Percentiles rank a stretch among this genome's conserved stretches.
phyloP scores from a whole-genome alignment of 2,797 vertebrate species.

The Falco concolor region DNA sequence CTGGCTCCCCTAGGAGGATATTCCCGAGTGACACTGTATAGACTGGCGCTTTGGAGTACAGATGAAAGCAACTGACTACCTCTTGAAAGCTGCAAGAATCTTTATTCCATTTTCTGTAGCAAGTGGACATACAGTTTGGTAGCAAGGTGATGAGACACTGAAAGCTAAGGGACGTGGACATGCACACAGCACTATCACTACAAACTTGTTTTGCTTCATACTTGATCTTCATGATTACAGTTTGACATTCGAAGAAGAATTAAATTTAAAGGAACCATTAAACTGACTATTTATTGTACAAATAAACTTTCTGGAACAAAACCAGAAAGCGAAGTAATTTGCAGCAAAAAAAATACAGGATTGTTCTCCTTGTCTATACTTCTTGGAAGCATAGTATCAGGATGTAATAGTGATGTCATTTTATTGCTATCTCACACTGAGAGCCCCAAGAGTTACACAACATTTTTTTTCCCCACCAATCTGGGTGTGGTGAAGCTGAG shows the following conservation, averaged over 20 bases:
- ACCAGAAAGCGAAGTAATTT: neutral
- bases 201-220: neutral
- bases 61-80: neutral
- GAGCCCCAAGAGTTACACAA: neutral
- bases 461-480: neutral
- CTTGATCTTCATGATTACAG: neutral
- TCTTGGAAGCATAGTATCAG: neutral
- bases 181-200: neutral
- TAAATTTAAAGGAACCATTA: neutral
- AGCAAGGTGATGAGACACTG: neutral
- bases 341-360: neutral
- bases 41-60: neutral
- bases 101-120: neutral
- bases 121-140: accelerated
- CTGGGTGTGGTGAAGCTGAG: neutral
- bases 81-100: neutral
- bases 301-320: neutral
- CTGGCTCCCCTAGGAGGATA: neutral
- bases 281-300: neutral
- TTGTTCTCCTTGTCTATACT: neutral
- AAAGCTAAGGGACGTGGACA: neutral
- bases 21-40: neutral
- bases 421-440: neutral
- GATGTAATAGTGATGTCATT: neutral
- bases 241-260: neutral